Base-by-base conservation (phyloP, 2,888 invertebrate genomes). In the Xylophagus ater region DNA sequence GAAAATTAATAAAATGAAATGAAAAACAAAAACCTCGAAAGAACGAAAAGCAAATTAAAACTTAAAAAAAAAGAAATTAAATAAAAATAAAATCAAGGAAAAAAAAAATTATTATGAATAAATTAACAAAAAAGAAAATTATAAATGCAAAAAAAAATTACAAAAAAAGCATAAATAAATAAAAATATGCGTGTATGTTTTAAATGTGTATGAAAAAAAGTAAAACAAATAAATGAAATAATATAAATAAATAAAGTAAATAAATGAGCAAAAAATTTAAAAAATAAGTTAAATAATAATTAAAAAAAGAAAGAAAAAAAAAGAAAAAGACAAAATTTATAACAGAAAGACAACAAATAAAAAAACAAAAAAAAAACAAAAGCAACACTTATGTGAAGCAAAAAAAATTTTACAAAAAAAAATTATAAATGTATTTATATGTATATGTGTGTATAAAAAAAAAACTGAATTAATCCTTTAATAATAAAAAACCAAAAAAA, bases 371-470 rank as follows among this genome's bases (percentile, higher is more conserved):
- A 29, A 37, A 24, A 20, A 2, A 29, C 2, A 10, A 26, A 7
- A 25, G 18, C 18, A 34, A 26, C n/a, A 12, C 15, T 12, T 30
- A 30, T 12, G 6, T 30, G 8, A 9, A 28, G n/a, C 13, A 29
- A 21, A 26, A 14, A 29, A 36, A 9, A 23, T 30, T 35, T 35
- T 19, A 28, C 35, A 35, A 26, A 36, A 13, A 31, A 37, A 31
- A 37, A 37, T 33, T 39, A 32, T 39, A 34, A 32, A 31, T 39
- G 34, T 39, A 39, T 34, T 33, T 39, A 39, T 39, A 39, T 39
- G 34, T 39, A 39, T 39, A 39, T 39, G 34, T 39, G 34, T 39
- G 34, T 39, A 39, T 39, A 37, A 37, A 37, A 37, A n/a, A n/a
- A n/a, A n/a, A n/a, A n/a, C n/a, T n/a, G n/a, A n/a, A n/a, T 31